Base-by-base conservation (phyloP, 2,113 vertebrate genomes). In the Vidua macroura region DNA sequence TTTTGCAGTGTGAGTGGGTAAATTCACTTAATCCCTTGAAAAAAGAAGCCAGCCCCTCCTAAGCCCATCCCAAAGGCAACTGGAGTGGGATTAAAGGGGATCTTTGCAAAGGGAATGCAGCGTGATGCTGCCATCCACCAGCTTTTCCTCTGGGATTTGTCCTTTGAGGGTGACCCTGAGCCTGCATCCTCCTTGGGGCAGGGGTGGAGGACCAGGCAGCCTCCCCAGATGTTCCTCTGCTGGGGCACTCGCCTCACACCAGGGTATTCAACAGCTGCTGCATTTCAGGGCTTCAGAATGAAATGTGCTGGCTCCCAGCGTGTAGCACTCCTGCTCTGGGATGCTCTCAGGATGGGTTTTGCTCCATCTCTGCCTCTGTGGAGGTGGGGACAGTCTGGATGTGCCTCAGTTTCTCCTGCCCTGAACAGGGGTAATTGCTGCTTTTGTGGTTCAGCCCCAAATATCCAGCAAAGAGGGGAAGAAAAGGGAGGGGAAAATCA, bases 1-100 rank as follows among this genome's bases (percentile, higher is more conserved):
- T 84, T 90, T 85, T 91, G 80, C 86, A 92, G 79, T 37, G 66
- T 39, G 48, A 92, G 48, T 10, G 77, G 68, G 44, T 56, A 90
- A 90, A 80, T 95, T 95, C 2, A 1, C 73, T 94, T 97, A 98
- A 97, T 98, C 97, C 96, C 67, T 69, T 77, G 60, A 96, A 89
- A 96, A 97, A 96, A 96, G 95, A 51, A 93, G 41, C 73, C 33
- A 13, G 35, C 56, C 58, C 68, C 86, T 92, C 92, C 82, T 94
- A 92, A 94, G 66, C 94, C 79, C 86, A 69, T 88, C 96, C 96
- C 91, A 88, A 83, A 95, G 78, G 90, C 88, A 86, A 79, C 56
- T 20, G 3, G 78, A 63, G 41, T 90, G 91, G 92, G 88, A 96
- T 94, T 91, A 95, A 78, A 95, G 60, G 31, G n/a, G 64, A 33